Evolutionary conservation across 2,888 invertebrate genomes (phyloP), one percentile per base, ranked within the genome.

Genomic region (Helicoverpa assulta): DNA sequence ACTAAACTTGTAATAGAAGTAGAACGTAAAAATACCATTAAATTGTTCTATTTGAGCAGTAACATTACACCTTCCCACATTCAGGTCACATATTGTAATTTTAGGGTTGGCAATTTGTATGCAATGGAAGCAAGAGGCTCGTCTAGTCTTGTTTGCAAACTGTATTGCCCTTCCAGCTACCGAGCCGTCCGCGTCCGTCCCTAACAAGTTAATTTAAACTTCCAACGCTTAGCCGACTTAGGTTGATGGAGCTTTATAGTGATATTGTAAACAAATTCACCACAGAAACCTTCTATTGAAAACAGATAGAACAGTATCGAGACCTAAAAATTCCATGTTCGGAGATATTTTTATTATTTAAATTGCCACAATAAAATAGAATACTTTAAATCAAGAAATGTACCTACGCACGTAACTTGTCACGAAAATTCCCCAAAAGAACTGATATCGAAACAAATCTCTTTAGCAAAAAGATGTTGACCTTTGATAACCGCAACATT

Each of bases 151-250:
- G 90, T 90, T 92, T 91, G 88, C 87, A 88, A 90, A 89, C 88
- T 89, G 86, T 88, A 85, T 87, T 80, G 83, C 81, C 76, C 80
- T 71, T 75, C 72, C 73, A 82, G 86, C 85, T 82, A 80, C 86
- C 77, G 84, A 82, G 80, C 86, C 86, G 26, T 56, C 56, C 56
- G 76, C 52, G 61, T 57, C 57, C 62, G 73, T 85, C 87, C 76
- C 90, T 89, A 92, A 92, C 93, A 91, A 93, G 92, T 91, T 93
- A 94, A 93, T 93, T 93, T 92, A 92, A 93, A 93, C 92, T 94
- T 93, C 88, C 86, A 89, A 88, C 86, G 91, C 87, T 92, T 88
- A 91, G 90, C 91, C 88, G 89, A 89, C 87, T 92, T 90, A 89
- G 83, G 81, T 86, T 89, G 89, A 90, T 87, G 88, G 85, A 87